Percentiles rank a stretch among this genome's conserved stretches.
Conservation (phyloP, 2,113 vertebrate genomes). For the Formicarius rufipectus region DNA sequence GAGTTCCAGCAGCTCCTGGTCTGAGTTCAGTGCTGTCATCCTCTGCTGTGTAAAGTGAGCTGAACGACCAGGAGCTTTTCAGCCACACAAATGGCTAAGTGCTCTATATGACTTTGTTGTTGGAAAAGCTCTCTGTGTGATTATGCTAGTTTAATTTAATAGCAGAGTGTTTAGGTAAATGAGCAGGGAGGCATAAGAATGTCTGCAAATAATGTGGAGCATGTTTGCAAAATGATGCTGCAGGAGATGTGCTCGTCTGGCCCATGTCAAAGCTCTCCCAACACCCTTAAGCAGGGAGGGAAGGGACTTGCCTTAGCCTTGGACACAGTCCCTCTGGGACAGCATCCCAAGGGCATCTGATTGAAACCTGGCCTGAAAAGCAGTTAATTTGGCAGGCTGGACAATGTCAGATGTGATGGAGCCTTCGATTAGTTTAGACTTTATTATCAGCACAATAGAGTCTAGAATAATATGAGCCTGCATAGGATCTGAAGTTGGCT, state of each 20-base stretch:
- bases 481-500: not conserved
- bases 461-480: not conserved
- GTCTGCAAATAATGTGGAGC: not conserved
- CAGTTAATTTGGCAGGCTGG: not conserved
- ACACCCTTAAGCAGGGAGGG: not conserved
- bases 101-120: not conserved
- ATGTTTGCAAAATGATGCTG: not conserved
- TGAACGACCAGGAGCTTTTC: not conserved
- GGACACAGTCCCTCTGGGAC: not conserved
- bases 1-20: not conserved
- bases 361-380: not conserved
- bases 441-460: not conserved
- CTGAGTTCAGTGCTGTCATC: not conserved
- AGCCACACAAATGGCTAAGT: not conserved
- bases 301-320: not conserved
- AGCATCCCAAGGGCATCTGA: not conserved
- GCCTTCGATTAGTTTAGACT: not conserved
- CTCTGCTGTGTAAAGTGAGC: not conserved
- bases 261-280: not conserved
- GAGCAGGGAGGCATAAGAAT: slow-evolving; percentile 20
- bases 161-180: slow-evolving; percentile 43
- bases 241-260: not conserved
- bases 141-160: slow-evolving; percentile 40
- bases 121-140: slow-evolving; percentile 8
- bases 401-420: not conserved